These are phyloP conservation scores for Caranx melampygus DNA, from an alignment of 2,113 vertebrate species.

Conservation along the genomic window DNA sequence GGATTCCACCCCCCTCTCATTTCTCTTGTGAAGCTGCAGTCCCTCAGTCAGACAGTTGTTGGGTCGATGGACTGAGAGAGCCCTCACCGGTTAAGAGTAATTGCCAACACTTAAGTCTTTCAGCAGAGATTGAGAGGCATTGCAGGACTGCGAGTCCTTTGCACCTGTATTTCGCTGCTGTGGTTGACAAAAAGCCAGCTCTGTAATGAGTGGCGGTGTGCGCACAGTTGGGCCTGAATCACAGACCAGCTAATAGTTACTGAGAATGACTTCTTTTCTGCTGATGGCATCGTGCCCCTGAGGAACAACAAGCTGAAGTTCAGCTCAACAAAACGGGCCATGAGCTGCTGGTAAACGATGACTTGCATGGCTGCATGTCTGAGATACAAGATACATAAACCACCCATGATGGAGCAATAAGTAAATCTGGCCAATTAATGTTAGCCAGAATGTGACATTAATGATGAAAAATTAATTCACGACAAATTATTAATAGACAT, in stretches of 20 bases:
- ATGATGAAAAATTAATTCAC: too few relatives aligned
- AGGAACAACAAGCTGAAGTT: constrained; percentile 24
- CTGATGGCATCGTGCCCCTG: constrained; percentile 47
- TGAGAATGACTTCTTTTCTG: constrained; percentile 44
- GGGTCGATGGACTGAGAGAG: constrained; percentile 37
- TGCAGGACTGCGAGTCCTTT: constrained; percentile 41
- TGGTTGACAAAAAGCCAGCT: constrained; percentile 48
- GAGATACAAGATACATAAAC: neutral
- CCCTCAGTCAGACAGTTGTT: constrained; percentile 38
- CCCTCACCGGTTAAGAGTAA: constrained; percentile 54
- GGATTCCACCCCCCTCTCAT: neutral
- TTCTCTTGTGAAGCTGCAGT: constrained; percentile 35
- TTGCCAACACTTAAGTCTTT: constrained; percentile 67
- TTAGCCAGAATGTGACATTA: too few relatives aligned
- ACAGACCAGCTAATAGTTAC: constrained; percentile 33
- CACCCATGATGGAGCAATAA: neutral
- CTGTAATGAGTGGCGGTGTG: constrained; percentile 48
- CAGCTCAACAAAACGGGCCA: constrained; percentile 20
- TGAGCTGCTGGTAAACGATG: constrained; percentile 12
- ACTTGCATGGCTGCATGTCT: constrained; percentile 24
- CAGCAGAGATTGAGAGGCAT: constrained; percentile 63
- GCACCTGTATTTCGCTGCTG: constrained; percentile 51
- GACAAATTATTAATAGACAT: too few relatives aligned
- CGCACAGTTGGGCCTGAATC: constrained; percentile 38
- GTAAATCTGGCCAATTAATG: neutral